A percentile compares a stretch with the other conserved stretches of the same genome.
phyloP scores from a whole-genome alignment of 2,797 vertebrate species.

The Fistularia tabacaria region DNA sequence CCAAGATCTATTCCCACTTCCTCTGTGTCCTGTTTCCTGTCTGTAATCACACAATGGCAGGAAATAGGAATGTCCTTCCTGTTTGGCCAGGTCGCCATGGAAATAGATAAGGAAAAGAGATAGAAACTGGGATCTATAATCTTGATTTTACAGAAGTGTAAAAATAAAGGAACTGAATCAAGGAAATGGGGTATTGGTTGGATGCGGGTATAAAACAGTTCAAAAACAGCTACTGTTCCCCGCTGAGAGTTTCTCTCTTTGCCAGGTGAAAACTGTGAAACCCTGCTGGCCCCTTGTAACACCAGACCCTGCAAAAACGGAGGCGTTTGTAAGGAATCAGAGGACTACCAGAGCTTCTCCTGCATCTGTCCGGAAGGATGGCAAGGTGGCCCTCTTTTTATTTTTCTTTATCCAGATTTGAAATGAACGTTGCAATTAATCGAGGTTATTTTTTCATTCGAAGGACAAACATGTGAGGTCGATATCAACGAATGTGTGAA shows the following conservation, averaged over 20 bases:
- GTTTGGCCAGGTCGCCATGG: constrained; percentile 78
- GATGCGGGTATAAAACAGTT: neutral
- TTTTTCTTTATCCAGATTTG: too few relatives aligned
- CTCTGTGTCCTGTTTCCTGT: constrained; percentile 82
- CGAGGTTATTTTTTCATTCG: constrained; percentile 4
- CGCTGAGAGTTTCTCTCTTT: constrained; percentile 14
- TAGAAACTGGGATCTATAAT: constrained; percentile 69
- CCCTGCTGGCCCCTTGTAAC: constrained; percentile 86
- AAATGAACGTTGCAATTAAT: neutral
- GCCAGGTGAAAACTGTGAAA: constrained; percentile 88
- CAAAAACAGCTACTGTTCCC: neutral
- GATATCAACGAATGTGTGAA: constrained; percentile 94
- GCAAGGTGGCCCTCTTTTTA: constrained; percentile 81
- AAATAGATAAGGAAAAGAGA: constrained; percentile 80
- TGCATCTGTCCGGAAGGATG: constrained; percentile 90
- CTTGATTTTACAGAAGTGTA: neutral
- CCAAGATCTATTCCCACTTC: constrained; percentile 61
- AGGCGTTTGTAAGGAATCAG: constrained; percentile 84
- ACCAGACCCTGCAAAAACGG: constrained; percentile 88
- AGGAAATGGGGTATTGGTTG: neutral
- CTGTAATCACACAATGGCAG: constrained; percentile 87
- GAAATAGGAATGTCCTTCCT: constrained; percentile 88
- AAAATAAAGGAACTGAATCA: too few relatives aligned
- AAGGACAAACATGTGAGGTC: constrained; percentile 90
- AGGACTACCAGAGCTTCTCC: constrained; percentile 94